Evolutionary conservation across 1,140 invertebrate genomes (phyloP).

Genomic region (Anoplolepis gracilipes): DNA sequence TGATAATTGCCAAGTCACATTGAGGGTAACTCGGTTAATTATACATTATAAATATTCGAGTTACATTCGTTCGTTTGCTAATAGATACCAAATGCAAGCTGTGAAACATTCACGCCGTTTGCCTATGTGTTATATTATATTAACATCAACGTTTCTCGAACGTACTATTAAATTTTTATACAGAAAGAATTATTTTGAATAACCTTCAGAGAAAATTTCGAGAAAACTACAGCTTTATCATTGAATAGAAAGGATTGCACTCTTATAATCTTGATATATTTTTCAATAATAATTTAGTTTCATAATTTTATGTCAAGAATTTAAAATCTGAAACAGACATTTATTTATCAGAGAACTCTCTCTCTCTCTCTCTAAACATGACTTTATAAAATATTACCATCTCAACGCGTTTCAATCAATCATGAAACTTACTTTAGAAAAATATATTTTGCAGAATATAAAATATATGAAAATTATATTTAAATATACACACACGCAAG

Average conservation of each 20-base stretch:
- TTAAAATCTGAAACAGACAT: neutral
- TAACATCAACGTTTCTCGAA: neutral
- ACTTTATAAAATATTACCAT: neutral
- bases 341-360: neutral
- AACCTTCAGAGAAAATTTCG: neutral
- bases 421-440: neutral
- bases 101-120: slow-evolving; percentile 21
- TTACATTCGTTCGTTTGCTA: slow-evolving; percentile 23
- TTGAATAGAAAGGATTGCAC: neutral
- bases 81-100: slow-evolving; percentile 35
- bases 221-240: neutral
- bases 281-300: neutral
- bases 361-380: too few species aligned
- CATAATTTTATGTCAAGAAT: neutral
- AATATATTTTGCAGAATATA: neutral
- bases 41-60: slow-evolving; percentile 58
- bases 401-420: neutral
- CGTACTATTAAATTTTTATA: neutral
- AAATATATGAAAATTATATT: neutral
- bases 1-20: slow-evolving; percentile 57
- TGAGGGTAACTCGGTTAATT: slow-evolving; percentile 57
- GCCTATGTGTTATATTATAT: neutral
- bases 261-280: neutral
- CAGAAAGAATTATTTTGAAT: neutral
- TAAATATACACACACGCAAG: neutral